Evolutionary conservation across 2,888 invertebrate species (phyloP).

Genomic region (Calameuta pallipes): DNA sequence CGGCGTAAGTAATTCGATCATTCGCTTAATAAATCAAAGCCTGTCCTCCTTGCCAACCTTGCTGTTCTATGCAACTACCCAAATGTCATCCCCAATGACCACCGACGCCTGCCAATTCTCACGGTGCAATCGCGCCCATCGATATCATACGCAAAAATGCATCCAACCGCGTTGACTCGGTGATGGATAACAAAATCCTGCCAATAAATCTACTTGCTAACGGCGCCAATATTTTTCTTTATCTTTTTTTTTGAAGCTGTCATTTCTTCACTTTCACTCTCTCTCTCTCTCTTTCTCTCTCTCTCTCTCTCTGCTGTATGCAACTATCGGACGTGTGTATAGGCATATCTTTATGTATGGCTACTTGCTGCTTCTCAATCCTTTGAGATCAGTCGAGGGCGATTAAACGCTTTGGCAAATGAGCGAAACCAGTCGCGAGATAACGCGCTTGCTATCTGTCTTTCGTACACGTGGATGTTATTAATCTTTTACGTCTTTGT

Average conservation of each 20-base stretch:
- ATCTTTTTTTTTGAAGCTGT: neutral
- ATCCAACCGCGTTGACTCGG: neutral
- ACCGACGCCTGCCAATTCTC: too few species aligned
- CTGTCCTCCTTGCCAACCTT: neutral
- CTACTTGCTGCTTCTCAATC: neutral
- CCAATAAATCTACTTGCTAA: neutral
- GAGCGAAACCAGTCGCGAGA: neutral
- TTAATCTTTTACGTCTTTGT: neutral
- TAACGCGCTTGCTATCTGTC: neutral
- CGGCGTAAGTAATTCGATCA: constrained; percentile 19
- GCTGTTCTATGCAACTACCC: neutral
- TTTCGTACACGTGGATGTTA: constrained; percentile 1
- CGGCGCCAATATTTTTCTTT: neutral
- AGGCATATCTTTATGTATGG: neutral
- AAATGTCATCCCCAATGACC: neutral
- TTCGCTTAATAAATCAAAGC: constrained; percentile 25
- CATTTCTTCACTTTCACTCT: neutral
- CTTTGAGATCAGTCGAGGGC: neutral
- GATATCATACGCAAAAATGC: too few species aligned
- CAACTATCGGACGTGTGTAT: neutral
- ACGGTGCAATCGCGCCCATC: too few species aligned
- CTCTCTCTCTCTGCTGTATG: neutral
- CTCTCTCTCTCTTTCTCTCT: too few species aligned
- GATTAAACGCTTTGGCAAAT: neutral
- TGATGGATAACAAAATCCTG: neutral